These are phyloP conservation scores for Etheostoma cragini DNA, from an alignment of 2,113 vertebrate genomes.

Conservation along the genomic window DNA sequence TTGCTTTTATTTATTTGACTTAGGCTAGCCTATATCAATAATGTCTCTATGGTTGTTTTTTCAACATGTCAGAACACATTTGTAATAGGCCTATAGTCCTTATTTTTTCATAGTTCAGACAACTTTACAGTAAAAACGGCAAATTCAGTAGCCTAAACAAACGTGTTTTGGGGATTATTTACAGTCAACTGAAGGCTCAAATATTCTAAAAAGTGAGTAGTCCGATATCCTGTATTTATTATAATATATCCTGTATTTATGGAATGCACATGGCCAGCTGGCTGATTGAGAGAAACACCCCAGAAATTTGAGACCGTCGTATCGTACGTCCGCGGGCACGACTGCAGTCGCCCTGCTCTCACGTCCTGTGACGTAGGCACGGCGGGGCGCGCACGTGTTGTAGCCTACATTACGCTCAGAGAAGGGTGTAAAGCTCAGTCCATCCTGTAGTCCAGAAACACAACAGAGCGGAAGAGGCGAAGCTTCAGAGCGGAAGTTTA, in stretches of 20 bases:
- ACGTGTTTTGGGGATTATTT: neutral
- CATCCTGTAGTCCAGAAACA: neutral
- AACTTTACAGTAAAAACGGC: neutral
- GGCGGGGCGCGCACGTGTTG: constrained; percentile 31
- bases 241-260: constrained; percentile 9
- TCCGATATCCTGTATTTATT: constrained; percentile 3
- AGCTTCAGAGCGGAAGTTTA: constrained; percentile 40
- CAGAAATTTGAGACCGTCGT: constrained; percentile 11
- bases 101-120: neutral
- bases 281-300: neutral
- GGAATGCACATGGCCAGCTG: constrained; percentile 24
- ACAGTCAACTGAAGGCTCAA: too few relatives aligned
- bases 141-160: neutral
- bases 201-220: neutral
- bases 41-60: neutral
- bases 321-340: constrained; percentile 33
- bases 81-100: neutral
- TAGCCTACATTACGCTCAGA: neutral
- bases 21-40: neutral
- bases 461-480: constrained; percentile 2
- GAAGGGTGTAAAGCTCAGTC: neutral
- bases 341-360: neutral
- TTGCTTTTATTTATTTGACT: neutral
- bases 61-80: neutral
- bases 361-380: constrained; percentile 49